Conservation (phyloP, 2,888 invertebrate genomes). For the Chrysopilus asiliformis region DNA sequence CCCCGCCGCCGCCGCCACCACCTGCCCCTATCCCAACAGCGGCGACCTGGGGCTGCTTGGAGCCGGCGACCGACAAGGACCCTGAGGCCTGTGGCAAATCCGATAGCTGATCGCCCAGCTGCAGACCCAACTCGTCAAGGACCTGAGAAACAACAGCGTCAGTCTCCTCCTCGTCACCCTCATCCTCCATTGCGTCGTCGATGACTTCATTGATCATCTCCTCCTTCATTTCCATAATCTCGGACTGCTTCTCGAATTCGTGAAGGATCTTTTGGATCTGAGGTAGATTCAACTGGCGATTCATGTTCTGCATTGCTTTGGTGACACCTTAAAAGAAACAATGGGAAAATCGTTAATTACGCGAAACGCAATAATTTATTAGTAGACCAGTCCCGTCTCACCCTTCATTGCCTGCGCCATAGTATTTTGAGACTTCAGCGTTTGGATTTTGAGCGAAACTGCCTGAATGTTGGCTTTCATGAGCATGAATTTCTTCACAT, state of each 20-base stretch:
- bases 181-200: constrained; percentile 98
- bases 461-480: constrained; percentile 99
- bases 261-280: constrained; percentile 95
- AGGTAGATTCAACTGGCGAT: constrained; percentile 89
- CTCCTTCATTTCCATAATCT: constrained; percentile 99
- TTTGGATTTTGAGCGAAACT: constrained; percentile 93
- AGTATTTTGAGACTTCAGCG: constrained; percentile 92
- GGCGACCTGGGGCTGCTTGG: constrained; percentile 49
- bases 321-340: constrained; percentile 56
- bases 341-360: too few relatives aligned
- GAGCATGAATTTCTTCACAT: constrained; percentile 95
- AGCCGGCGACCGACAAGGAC: constrained; percentile 41
- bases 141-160: constrained; percentile 93
- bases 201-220: constrained; percentile 99
- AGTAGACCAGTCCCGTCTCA: constrained; percentile 15
- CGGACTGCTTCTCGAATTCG: constrained; percentile 98
- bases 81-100: constrained; percentile 61
- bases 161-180: constrained; percentile 95
- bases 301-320: constrained; percentile 97
- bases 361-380: too few relatives aligned
- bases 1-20: constrained; percentile 34
- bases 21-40: constrained; percentile 37
- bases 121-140: constrained; percentile 91
- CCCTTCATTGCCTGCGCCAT: constrained; percentile 99
- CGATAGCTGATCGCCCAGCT: constrained; percentile 82